Evolutionary conservation across 2,888 invertebrate genomes (phyloP), one percentile per base, ranked within the genome.

Genomic region (Ametastegia equiseti): DNA sequence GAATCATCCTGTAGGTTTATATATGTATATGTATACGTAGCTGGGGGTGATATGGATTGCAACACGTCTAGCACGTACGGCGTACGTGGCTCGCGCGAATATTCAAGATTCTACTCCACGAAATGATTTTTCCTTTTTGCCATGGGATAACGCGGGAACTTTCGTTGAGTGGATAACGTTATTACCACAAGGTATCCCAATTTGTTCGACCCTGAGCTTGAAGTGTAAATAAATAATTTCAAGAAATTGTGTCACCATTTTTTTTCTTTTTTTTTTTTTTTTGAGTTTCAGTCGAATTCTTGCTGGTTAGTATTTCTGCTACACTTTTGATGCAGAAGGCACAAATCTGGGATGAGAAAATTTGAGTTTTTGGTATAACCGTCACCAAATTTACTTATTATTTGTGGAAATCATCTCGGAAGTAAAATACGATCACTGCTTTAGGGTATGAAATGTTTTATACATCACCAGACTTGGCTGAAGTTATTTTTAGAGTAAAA

Each of bases 31-130:
- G 13, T 13, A 7, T 13, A 45, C 45, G 1, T 45, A n/a, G n/a
- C n/a, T n/a, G n/a, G 45, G 15, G 30, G n/a, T 63, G 33, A n/a
- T 63, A 30, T n/a, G 50, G 50, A 73, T 73, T 73, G 73, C 47
- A 73, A 50, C 73, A 69, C 73, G 73, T 45, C 30, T 30, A 33
- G 50, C 73, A 73, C 73, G 73, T 73, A 47, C 47, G 47, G 27
- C n/a, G 73, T 73, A 73, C 73, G 73, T 73, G 73, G 47, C 11
- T 33, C 27, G 11, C 11, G 50, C 47, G 73, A 73, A 73, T 73
- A 73, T 73, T 73, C 73, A 50, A 73, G 73, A 73, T 73, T 50
- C 73, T 73, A 73, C 47, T 73, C 33, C 30, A 30, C 47, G 73
- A 73, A 73, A 73, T 73, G 73, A 73, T 73, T 73, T 73, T 47